A percentile compares a stretch with the other conserved stretches of the same genome.
Conservation (phyloP, 2,888 invertebrate genomes). For the Leptothorax acervorum region DNA sequence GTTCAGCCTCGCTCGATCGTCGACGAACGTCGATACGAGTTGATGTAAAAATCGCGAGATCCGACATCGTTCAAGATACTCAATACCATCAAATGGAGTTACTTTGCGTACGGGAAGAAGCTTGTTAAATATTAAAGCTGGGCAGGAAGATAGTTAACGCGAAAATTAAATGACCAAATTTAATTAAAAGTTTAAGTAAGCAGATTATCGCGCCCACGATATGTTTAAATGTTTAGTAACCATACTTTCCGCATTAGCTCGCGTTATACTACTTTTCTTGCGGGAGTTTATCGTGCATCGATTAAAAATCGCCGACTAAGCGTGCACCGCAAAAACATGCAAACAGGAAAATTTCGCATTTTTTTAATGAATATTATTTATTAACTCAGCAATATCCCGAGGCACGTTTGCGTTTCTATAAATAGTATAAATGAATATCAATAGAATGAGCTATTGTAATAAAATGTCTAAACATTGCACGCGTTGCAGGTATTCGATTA, state of each 20-base stretch:
- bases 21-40: constrained; percentile 24
- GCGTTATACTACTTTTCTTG: constrained; percentile 3
- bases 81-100: not conserved
- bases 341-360: constrained; percentile 27
- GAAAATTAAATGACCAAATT: constrained; percentile 35
- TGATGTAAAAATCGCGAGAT: constrained; percentile 13
- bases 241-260: constrained; percentile 18
- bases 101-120: not conserved
- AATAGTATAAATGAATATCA: not conserved
- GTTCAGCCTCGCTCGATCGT: not conserved
- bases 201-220: constrained; percentile 38
- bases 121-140: constrained; percentile 15
- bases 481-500: constrained; percentile 4
- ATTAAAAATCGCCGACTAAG: constrained; percentile 44
- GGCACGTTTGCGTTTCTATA: not conserved
- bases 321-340: not conserved
- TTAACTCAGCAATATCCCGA: not conserved
- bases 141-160: constrained; percentile 3
- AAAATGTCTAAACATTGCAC: not conserved
- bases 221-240: constrained; percentile 20
- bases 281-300: constrained; percentile 7
- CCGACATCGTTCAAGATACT: not conserved
- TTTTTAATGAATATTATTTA: not conserved
- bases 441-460: not conserved
- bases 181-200: constrained; percentile 33